Base-by-base conservation (phyloP, 1,140 invertebrate genomes). In the Periplaneta americana region DNA sequence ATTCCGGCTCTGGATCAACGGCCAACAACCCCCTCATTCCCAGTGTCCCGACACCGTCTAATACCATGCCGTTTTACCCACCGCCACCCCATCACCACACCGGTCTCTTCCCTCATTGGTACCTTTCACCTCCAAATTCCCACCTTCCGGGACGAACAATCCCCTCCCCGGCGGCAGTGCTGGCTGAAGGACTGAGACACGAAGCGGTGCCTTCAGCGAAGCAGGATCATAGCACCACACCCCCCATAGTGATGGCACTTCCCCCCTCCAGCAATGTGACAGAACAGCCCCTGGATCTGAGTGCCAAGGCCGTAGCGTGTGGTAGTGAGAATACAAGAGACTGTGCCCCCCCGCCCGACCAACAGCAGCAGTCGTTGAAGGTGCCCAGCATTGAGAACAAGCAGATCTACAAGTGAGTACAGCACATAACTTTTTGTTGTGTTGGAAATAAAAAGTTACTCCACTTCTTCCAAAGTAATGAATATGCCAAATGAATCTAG, bases 331-430 rank as follows among this genome's bases (percentile, higher is more conserved):
- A 22, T 80, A 4, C 48, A 31, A 37, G 37, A 34, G 34, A 36
- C 18, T 78, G 76, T 39, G 32, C 28, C 48, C 32, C 17, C 15
- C 35, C 74, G 39, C 22, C 22, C 28, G 48, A 57, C 2, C n/a
- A n/a, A n/a, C 18, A 57, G 22, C 82, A 37, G 36, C 81, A 82
- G 78, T 82, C 83, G 28, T 83, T 84, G 34, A 83, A 83, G 78
- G 83, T 85, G 76, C 84, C 84, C 31, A 83, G 86, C 84, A 88
- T 92, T 82, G 93, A 94, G 84, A 88, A 90, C 83, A 94, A 93
- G 87, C 90, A 89, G 83, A 90, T 93, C 83, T 93, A 93, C 88
- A 93, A 93, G 93, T 94, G 87, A 92, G 91, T 90, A 86, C 10
- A 66, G 17, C 17, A n/a, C n/a, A n/a, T n/a, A n/a, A n/a, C n/a